Evolutionary conservation across 2,888 invertebrate species (phyloP), one percentile per base, ranked within the genome.

Genomic region (Lysandra bellargus): DNA sequence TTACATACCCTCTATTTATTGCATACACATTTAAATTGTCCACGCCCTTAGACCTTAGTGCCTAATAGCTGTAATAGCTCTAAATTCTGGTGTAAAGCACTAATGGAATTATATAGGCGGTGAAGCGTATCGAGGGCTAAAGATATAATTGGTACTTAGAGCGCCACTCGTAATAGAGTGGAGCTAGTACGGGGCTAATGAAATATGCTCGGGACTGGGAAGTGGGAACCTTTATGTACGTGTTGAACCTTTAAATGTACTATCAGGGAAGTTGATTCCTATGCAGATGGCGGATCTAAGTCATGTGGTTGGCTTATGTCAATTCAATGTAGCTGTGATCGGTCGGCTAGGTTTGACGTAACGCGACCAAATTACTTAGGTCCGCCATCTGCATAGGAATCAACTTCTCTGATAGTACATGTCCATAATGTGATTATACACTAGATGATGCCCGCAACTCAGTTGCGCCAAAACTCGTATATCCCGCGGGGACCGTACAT

Each of bases 91-190:
- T 69, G 69, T 69, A 69, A 69, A 69, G 69, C 64, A 69, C 33
- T 69, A 37, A 69, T 69, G 33, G 75, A 49, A 75, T 44, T 75
- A 75, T 49, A 23, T 30, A 44, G 23, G 49, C 75, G 44, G 37
- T 75, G 12, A 5, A 75, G 49, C 23, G 49, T 44, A 75, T 75
- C 44, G 75, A 75, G 49, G 37, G 74, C 75, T 44, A 76, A 76
- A 57, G 14, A 76, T 57, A 76, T 76, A 76, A 76, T 76, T 76
- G 76, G 49, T 76, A 76, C 76, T 76, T 76, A 57, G 76, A 33
- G 33, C 76, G 76, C 44, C 57, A 33, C 53, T 14, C 30, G 76
- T 76, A 76, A 76, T 76, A 33, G 76, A 53, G 76, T 76, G 17
- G 53, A 33, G 53, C 76, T 76, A 57, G 57, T 17, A 33, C 75